Evolutionary conservation across 2,797 vertebrate genomes (phyloP).

Genomic region (Gobio occitaniae): DNA sequence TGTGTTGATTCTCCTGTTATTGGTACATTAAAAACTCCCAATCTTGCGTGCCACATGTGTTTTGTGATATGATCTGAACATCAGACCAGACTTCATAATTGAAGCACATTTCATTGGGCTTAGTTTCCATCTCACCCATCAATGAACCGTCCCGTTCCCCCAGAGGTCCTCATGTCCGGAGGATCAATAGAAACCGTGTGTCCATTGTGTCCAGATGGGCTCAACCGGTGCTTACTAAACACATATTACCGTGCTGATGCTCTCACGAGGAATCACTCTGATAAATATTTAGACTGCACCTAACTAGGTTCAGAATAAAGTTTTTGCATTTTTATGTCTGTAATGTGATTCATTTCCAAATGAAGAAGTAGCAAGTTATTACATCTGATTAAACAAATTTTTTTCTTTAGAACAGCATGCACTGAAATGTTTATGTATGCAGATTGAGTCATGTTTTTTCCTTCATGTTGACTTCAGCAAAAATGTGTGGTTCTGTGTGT

Average conservation of each 20-base stretch:
- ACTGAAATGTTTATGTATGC: not conserved
- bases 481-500: not conserved
- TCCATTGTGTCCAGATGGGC: slow-evolving; percentile 9
- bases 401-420: not conserved
- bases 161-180: not conserved
- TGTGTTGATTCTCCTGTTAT: not conserved
- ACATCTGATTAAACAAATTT: not conserved
- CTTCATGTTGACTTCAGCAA: slow-evolving; percentile 1
- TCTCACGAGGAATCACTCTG: not conserved
- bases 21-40: not conserved
- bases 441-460: not conserved
- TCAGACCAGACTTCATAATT: not conserved
- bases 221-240: slow-evolving; percentile 10
- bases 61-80: not conserved
- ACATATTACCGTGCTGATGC: not conserved
- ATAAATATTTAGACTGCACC: slow-evolving; percentile 15
- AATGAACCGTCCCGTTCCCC: not conserved
- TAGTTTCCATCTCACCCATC: not conserved
- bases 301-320: not conserved
- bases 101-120: not conserved
- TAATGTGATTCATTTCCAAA: not conserved
- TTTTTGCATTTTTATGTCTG: not conserved
- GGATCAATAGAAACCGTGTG: not conserved
- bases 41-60: not conserved
- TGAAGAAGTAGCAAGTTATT: not conserved